These are phyloP conservation scores for Heliconius hermathena DNA, from an alignment of 1,140 invertebrate species.

Conservation along the genomic window DNA sequence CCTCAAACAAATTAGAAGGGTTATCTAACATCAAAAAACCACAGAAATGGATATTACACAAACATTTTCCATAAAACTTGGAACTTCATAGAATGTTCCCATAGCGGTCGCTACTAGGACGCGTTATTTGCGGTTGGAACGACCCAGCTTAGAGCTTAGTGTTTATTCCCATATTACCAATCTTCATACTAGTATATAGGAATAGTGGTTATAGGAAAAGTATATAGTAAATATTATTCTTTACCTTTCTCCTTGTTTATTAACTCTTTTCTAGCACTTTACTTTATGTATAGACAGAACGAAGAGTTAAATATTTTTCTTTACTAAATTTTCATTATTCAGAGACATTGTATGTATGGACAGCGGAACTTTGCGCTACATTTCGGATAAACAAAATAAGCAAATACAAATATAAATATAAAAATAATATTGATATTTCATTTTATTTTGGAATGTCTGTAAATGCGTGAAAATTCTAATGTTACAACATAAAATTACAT, in stretches of 20 bases:
- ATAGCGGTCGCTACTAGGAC: constrained; percentile 21
- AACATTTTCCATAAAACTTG: constrained; percentile 18
- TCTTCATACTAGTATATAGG: neutral
- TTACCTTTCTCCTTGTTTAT: neutral
- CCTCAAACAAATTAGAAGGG: neutral
- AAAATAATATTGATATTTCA: too few relatives aligned
- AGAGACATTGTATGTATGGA: too few relatives aligned
- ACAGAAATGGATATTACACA: constrained; percentile 8
- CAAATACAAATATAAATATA: too few relatives aligned
- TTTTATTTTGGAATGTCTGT: too few relatives aligned
- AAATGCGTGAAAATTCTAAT: too few relatives aligned
- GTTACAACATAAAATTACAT: too few relatives aligned
- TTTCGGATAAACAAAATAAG: too few relatives aligned
- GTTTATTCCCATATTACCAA: constrained; percentile 24
- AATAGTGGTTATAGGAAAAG: neutral
- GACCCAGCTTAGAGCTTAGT: constrained; percentile 23
- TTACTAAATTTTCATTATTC: too few relatives aligned
- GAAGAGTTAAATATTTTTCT: too few relatives aligned
- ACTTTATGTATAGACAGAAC: too few relatives aligned
- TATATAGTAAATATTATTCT: neutral
- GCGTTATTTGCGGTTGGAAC: constrained; percentile 32
- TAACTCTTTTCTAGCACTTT: too few relatives aligned
- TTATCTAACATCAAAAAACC: constrained; percentile 1
- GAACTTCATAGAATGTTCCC: constrained; percentile 33
- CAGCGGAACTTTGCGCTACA: too few relatives aligned